Percentiles rank a stretch among this genome's conserved stretches.
phyloP scores from a whole-genome alignment of 2,888 invertebrate genomes.

The Atrina japonica region DNA sequence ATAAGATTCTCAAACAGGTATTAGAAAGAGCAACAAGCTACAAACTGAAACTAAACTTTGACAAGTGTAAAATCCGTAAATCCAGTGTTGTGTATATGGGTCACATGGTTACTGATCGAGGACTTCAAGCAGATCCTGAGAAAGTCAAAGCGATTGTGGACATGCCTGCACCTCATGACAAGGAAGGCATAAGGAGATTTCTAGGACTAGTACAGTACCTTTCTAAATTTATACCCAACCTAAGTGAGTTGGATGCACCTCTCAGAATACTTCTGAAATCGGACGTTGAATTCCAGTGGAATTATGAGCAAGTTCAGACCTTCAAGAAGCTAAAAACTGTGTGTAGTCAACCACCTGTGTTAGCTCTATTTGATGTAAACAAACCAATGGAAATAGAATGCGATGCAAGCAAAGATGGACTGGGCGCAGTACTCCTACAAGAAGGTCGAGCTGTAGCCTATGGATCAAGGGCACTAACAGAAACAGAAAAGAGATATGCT shows the following conservation, averaged over 20 bases:
- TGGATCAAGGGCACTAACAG: slow-evolving; percentile 6
- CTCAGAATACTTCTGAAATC: slow-evolving; percentile 46
- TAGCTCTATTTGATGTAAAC: slow-evolving; percentile 19
- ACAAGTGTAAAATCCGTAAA: slow-evolving; percentile 38
- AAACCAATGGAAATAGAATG: slow-evolving; percentile 37
- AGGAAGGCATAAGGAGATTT: slow-evolving; percentile 46
- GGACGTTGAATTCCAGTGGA: slow-evolving; percentile 45
- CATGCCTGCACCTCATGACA: slow-evolving; percentile 3
- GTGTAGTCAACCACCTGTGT: slow-evolving; percentile 15
- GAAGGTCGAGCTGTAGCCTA: slow-evolving; percentile 11
- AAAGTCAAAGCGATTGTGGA: slow-evolving; percentile 50
- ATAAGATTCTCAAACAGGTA: slow-evolving; percentile 40
- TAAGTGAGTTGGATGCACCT: slow-evolving; percentile 40
- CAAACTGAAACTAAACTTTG: slow-evolving; percentile 53
- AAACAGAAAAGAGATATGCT: slow-evolving; percentile 15
- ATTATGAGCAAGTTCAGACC: slow-evolving; percentile 47
- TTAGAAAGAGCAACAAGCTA: slow-evolving; percentile 41
- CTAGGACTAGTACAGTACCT: slow-evolving; percentile 50
- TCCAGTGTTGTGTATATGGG: slow-evolving; percentile 42
- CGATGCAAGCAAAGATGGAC: slow-evolving; percentile 13
- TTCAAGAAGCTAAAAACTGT: slow-evolving; percentile 19
- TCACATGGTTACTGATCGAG: slow-evolving; percentile 35
- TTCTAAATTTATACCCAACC: not conserved
- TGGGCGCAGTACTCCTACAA: slow-evolving; percentile 2
- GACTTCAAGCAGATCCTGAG: slow-evolving; percentile 48